Conservation (phyloP, 2,113 vertebrate genomes). For the Salvelinus sp. region DNA sequence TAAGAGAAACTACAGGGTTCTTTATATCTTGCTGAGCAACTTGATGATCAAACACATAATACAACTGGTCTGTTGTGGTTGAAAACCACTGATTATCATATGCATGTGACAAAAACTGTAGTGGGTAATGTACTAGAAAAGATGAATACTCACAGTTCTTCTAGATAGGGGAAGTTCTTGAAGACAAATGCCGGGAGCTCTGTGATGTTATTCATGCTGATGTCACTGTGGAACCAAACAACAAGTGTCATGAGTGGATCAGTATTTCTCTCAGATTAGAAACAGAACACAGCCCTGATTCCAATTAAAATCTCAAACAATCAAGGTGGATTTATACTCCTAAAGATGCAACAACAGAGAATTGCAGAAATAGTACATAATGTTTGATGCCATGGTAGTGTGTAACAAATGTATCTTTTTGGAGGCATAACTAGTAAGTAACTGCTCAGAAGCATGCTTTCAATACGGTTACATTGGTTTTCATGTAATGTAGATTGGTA, state of each 20-base stretch:
- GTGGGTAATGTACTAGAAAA: background rate
- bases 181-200: slow-evolving; percentile 91
- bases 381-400: background rate
- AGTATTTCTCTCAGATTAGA: background rate
- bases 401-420: background rate
- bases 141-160: slow-evolving; percentile 90
- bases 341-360: background rate
- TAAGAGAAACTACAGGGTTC: background rate
- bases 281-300: background rate
- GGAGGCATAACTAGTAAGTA: background rate
- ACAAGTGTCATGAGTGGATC: background rate
- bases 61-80: too few species aligned
- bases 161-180: slow-evolving; percentile 91
- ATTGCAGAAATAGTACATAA: background rate
- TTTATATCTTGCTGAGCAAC: background rate
- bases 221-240: too few species aligned
- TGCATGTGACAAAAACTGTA: background rate
- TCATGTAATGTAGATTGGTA: background rate
- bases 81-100: too few species aligned
- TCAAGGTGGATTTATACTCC: background rate
- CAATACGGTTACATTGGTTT: background rate
- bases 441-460: background rate
- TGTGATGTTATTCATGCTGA: slow-evolving; percentile 96
- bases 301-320: background rate
- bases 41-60: background rate